phyloP scores from a whole-genome alignment of 2,888 invertebrate genomes.

The Altica lythri region DNA sequence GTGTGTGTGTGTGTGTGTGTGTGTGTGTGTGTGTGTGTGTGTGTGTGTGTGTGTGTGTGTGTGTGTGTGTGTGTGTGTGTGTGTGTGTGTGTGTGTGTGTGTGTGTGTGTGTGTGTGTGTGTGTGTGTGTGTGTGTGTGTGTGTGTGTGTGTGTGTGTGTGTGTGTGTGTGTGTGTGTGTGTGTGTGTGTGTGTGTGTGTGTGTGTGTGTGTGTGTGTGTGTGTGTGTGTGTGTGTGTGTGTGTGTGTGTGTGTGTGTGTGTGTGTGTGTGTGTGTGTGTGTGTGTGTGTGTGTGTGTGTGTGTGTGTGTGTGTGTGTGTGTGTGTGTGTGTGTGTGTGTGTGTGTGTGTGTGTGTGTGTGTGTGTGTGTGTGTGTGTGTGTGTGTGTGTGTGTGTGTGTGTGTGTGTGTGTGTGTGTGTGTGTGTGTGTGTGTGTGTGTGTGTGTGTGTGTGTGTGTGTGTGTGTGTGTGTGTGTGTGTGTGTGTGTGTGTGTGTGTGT shows the following conservation, averaged over 20 bases:
- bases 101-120: slow-evolving; percentile 12
- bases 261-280: slow-evolving; percentile 12
- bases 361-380: neutral
- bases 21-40: slow-evolving; percentile 12
- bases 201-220: slow-evolving; percentile 12
- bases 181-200: slow-evolving; percentile 13
- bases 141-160: slow-evolving; percentile 12
- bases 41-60: slow-evolving; percentile 12
- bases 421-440: neutral
- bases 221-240: slow-evolving; percentile 12
- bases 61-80: slow-evolving; percentile 13
- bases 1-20: slow-evolving; percentile 13
- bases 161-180: slow-evolving; percentile 11
- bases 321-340: slow-evolving; percentile 11
- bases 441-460: neutral
- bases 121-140: slow-evolving; percentile 13
- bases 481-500: too few relatives aligned
- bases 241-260: slow-evolving; percentile 13
- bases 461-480: neutral
- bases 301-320: slow-evolving; percentile 13
- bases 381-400: neutral
- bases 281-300: slow-evolving; percentile 12
- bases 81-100: slow-evolving; percentile 12
- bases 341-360: slow-evolving; percentile 10
- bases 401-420: neutral